Evolutionary conservation across 1,140 invertebrate species (phyloP).

Genomic region (Cydia pomonella): DNA sequence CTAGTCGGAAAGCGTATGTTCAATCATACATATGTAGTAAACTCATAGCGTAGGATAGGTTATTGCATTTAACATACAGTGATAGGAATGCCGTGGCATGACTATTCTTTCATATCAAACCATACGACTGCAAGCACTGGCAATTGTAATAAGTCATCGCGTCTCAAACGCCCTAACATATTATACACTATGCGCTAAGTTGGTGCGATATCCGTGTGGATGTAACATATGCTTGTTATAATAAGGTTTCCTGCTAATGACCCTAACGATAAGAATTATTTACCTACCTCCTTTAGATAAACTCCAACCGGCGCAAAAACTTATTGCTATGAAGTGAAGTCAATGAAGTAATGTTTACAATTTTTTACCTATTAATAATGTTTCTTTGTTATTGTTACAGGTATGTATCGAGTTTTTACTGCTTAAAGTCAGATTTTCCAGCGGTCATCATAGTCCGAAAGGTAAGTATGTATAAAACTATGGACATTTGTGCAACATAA

Average conservation of each 20-base stretch:
- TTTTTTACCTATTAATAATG: slow-evolving; percentile 30
- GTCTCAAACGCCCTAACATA: neutral
- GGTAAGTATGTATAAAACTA: slow-evolving; percentile 6
- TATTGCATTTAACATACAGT: too few species aligned
- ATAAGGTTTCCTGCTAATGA: slow-evolving; percentile 14
- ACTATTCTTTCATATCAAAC: neutral
- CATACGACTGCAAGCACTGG: neutral
- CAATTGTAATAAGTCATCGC: neutral
- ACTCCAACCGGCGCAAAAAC: too few species aligned
- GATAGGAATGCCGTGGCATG: too few species aligned
- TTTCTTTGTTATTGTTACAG: slow-evolving; percentile 42
- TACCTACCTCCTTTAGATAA: too few species aligned
- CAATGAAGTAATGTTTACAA: too few species aligned
- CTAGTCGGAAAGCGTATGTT: too few species aligned
- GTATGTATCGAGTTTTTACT: slow-evolving; percentile 40
- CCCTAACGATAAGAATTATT: neutral
- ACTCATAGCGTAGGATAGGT: too few species aligned
- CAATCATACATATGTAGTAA: too few species aligned
- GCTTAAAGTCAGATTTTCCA: neutral
- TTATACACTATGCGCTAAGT: neutral
- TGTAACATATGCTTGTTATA: slow-evolving; percentile 6
- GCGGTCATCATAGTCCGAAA: neutral
- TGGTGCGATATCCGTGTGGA: neutral
- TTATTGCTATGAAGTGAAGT: too few species aligned
- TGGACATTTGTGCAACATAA: neutral